Conservation (phyloP, 2,797 vertebrate genomes). For the Australoheros facetus region DNA sequence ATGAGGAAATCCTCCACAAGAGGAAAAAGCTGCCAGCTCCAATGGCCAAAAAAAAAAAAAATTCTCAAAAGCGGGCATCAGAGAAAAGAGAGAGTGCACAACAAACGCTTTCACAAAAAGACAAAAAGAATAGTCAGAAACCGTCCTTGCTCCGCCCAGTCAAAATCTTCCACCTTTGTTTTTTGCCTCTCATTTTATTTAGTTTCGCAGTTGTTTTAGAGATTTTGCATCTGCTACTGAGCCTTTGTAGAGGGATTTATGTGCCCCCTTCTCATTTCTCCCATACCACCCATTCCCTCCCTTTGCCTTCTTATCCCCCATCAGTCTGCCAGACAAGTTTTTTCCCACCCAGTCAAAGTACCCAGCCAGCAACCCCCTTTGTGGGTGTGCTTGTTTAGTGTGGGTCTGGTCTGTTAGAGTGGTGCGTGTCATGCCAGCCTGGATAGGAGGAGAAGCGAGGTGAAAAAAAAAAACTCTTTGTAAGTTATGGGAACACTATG, state of each 20-base stretch:
- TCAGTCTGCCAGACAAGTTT: conserved; percentile 75
- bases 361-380: conserved; percentile 70
- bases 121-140: conserved; percentile 69
- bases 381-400: conserved; percentile 74
- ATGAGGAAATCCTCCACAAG: conserved; percentile 68
- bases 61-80: conserved; percentile 64
- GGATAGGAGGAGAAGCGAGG: conserved; percentile 71
- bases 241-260: conserved; percentile 75
- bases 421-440: conserved; percentile 75
- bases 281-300: conserved; percentile 64
- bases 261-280: conserved; percentile 67
- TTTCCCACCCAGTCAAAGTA: conserved; percentile 73
- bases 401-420: conserved; percentile 66
- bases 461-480: conserved; percentile 80
- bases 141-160: conserved; percentile 44
- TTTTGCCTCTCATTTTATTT: conserved; percentile 69
- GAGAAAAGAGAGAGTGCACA: conserved; percentile 42
- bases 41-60: conserved; percentile 37
- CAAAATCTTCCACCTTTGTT: conserved; percentile 58
- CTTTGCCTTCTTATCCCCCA: conserved; percentile 64
- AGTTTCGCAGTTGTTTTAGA: conserved; percentile 73
- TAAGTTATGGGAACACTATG: conserved; percentile 93
- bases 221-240: conserved; percentile 75
- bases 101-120: conserved; percentile 57
- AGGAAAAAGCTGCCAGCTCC: conserved; percentile 68